These are phyloP conservation scores for Nephrotoma guestfalica DNA, from an alignment of 2,888 invertebrate species.

Conservation along the genomic window DNA sequence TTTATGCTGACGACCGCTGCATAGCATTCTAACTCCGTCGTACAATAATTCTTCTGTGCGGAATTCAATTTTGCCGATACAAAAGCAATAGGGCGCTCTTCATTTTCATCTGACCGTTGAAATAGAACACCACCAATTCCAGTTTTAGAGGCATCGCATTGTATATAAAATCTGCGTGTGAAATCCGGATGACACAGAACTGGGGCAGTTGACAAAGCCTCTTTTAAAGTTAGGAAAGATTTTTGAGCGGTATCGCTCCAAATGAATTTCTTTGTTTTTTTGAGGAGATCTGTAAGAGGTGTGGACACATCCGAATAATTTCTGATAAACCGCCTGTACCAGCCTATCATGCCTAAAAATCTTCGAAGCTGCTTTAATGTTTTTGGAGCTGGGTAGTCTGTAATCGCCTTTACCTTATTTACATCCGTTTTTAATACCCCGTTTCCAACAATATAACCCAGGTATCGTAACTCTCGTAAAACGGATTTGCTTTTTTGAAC, in stretches of 20 bases:
- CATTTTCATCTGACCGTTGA: background rate
- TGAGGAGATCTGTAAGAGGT: background rate
- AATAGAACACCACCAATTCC: background rate
- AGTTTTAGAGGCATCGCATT: slow-evolving; percentile 10
- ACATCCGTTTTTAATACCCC: background rate
- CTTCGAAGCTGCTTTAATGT: background rate
- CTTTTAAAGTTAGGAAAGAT: background rate
- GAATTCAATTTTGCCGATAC: background rate
- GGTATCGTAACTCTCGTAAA: background rate
- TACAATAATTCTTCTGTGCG: no score
- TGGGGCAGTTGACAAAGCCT: background rate
- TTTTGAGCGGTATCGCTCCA: background rate
- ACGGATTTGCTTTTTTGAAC: background rate
- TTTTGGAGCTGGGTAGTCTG: background rate
- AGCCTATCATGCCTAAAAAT: background rate
- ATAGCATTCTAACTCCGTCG: no score
- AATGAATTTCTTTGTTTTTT: background rate
- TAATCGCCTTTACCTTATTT: background rate
- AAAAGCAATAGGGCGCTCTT: background rate
- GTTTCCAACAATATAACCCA: background rate
- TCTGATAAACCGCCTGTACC: background rate
- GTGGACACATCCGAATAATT: background rate
- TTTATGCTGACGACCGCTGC: no score
- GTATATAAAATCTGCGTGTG: background rate
- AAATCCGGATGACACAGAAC: background rate